phyloP scores from a whole-genome alignment of 2,113 vertebrate species.

The Cebus imitator region DNA sequence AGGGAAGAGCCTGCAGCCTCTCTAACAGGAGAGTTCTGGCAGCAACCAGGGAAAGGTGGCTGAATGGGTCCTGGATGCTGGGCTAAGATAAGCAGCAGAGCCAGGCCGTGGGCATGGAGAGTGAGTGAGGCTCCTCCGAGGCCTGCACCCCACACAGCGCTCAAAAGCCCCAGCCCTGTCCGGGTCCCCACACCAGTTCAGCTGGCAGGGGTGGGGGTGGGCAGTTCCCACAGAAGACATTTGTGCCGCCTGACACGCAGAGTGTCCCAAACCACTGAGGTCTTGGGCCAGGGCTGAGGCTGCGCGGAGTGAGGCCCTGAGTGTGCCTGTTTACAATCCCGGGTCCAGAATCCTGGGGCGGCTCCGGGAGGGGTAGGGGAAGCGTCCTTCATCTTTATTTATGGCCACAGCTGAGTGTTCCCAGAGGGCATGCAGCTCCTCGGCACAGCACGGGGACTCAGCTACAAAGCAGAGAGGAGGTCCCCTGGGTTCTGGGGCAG shows the following conservation, averaged over 20 bases:
- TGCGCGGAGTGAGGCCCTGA: accelerated
- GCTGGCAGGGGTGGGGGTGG: background rate
- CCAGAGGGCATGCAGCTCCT: background rate
- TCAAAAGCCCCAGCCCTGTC: background rate
- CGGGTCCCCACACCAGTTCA: background rate
- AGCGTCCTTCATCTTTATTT: background rate
- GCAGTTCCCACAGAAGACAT: background rate
- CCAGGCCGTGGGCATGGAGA: background rate
- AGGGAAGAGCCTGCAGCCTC: background rate
- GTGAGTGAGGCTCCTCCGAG: background rate
- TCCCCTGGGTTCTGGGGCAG: background rate
- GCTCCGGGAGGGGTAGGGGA: accelerated
- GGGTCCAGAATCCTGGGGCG: accelerated
- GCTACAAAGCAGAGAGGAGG: background rate
- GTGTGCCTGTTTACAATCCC: background rate
- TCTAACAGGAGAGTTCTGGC: background rate
- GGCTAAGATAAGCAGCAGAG: background rate
- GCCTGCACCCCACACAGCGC: background rate
- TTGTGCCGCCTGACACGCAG: background rate
- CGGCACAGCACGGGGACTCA: background rate
- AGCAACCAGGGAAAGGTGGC: background rate
- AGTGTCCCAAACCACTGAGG: too few relatives aligned
- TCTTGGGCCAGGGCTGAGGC: background rate
- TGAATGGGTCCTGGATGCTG: background rate
- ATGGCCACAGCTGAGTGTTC: background rate